Base-by-base conservation (phyloP, 2,797 vertebrate genomes). In the Falco peregrinus region DNA sequence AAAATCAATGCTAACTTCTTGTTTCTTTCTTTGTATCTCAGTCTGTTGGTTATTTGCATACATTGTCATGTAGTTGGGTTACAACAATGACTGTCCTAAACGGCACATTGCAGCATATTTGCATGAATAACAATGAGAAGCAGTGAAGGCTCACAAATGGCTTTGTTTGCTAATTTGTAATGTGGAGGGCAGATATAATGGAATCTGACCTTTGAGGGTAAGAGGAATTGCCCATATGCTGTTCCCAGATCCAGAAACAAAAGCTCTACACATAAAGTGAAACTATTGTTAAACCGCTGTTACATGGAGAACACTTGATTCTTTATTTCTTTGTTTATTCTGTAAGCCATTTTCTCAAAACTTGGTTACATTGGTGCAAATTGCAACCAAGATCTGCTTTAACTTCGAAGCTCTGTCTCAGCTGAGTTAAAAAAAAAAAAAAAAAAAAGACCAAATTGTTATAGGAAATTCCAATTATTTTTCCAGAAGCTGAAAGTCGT, bases 311-410 rank as follows among this genome's bases (percentile, higher is more conserved):
- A 96, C 91, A 95, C 53, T 89, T 56, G 68, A 57, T 89, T 77
- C 91, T 96, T 96, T 97, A 87, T 95, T 96, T 95, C 95, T 97
- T 95, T 97, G 95, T 96, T 97, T 97, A 92, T 91, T 97, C 93
- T 94, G 91, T 85, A 81, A 91, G 64, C 77, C 76, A 29, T 96
- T 97, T 97, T 96, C 94, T 95, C 87, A 93, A 96, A 95, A 95
- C 96, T 95, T 96, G 84, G 91, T 97, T 97, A 93, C 76, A 90
- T 29, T 80, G 63, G 60, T 88, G 65, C 81, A 88, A 82, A 95
- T 33, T 95, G 90, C 93, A 77, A 77, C 61, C 51, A 59, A 90
- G 56, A 82, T 79, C 85, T 91, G 64, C n/a, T 60, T 50, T 82
- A 74, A 86, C 45, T 95, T 92, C 35, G n/a, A 71, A 79, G 17